Conservation (phyloP, 2,797 vertebrate genomes). For the Hyperoplus immaculatus region DNA sequence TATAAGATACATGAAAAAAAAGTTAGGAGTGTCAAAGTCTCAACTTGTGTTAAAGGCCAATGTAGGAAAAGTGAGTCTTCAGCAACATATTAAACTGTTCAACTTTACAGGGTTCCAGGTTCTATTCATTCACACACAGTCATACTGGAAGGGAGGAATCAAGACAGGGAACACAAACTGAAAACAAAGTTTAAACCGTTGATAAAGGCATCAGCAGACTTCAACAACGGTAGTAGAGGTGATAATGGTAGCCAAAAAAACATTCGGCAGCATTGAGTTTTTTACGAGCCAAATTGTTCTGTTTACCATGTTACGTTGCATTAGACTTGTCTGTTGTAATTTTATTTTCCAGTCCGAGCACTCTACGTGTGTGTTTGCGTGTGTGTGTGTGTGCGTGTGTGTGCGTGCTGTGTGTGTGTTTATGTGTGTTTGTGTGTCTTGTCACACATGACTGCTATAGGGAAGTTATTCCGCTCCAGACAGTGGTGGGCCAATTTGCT, state of each 20-base stretch:
- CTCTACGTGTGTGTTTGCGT: constrained; percentile 1
- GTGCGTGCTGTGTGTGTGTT: constrained; percentile 8
- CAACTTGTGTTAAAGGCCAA: too few relatives aligned
- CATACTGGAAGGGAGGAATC: too few relatives aligned
- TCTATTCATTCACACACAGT: too few relatives aligned
- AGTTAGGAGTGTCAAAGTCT: too few relatives aligned
- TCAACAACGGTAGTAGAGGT: background rate
- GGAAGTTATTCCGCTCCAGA: constrained; percentile 55
- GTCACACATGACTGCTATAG: constrained; percentile 52
- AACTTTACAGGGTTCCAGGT: too few relatives aligned
- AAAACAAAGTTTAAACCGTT: background rate
- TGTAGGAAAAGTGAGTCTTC: too few relatives aligned
- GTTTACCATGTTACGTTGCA: background rate
- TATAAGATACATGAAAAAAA: too few relatives aligned
- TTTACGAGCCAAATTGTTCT: background rate
- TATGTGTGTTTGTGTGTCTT: constrained; percentile 35
- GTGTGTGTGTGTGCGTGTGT: constrained; percentile 35
- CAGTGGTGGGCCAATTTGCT: constrained; percentile 70
- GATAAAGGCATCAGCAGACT: background rate
- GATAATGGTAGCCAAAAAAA: background rate
- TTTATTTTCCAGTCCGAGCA: background rate
- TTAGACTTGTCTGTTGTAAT: background rate
- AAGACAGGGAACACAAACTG: too few relatives aligned
- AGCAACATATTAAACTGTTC: too few relatives aligned
- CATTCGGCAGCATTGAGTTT: background rate